Conservation (phyloP, 53 echinoderm and acorn worm species). For the Temnopleurus reevesii region DNA sequence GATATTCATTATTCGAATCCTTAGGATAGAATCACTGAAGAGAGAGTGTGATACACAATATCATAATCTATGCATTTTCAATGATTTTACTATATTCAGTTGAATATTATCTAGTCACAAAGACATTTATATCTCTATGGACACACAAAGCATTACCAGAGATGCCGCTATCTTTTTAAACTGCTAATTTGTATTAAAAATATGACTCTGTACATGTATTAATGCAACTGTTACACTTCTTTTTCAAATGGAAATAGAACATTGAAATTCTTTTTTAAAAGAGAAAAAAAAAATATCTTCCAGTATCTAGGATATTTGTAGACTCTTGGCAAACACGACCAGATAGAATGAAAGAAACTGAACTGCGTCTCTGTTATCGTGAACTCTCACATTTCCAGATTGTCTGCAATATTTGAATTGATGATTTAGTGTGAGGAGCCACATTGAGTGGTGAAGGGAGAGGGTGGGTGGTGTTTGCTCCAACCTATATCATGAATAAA, state of each 20-base stretch:
- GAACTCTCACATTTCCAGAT: constrained; percentile 40
- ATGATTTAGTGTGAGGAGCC: constrained; percentile 1
- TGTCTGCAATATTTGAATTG: constrained; percentile 53
- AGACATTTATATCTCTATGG: too few relatives aligned
- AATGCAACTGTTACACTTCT: background rate
- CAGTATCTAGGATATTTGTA: constrained; percentile 2
- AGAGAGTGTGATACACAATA: too few relatives aligned
- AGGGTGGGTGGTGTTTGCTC: background rate
- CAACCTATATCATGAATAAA: background rate
- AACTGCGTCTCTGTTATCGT: background rate
- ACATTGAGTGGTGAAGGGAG: background rate
- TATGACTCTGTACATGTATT: too few relatives aligned
- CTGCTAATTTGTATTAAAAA: too few relatives aligned
- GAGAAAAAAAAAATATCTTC: background rate
- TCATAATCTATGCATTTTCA: too few relatives aligned
- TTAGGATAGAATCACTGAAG: too few relatives aligned
- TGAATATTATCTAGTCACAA: too few relatives aligned
- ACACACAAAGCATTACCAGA: too few relatives aligned
- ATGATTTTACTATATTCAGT: too few relatives aligned
- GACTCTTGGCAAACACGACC: background rate
- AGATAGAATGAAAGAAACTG: background rate
- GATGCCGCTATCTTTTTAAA: too few relatives aligned
- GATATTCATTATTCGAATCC: too few relatives aligned
- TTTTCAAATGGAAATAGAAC: background rate
- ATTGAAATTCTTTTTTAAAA: background rate